These are phyloP conservation scores for Tetranychus truncatus DNA, from an alignment of 2,888 invertebrate genomes.

Conservation along the genomic window DNA sequence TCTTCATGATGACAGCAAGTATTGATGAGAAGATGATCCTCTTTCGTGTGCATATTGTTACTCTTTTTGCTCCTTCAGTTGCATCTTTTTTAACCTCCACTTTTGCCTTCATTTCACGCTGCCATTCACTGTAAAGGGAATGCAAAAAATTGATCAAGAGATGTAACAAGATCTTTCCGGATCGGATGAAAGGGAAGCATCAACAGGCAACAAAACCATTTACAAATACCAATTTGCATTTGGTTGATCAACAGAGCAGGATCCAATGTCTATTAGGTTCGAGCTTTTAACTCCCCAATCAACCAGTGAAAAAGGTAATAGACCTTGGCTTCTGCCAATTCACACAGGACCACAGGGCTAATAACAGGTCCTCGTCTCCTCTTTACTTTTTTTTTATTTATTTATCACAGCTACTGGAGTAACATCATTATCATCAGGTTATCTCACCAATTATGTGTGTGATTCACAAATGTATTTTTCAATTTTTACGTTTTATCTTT, in stretches of 20 bases:
- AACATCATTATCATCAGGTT: background rate
- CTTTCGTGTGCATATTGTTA: too few relatives aligned
- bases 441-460: background rate
- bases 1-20: background rate
- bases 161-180: slow-evolving; percentile 1
- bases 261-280: background rate
- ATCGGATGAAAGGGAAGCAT: background rate
- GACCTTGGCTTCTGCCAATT: background rate
- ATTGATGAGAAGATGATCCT: too few relatives aligned
- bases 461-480: background rate
- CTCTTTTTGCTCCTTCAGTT: too few relatives aligned
- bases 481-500: background rate
- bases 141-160: background rate
- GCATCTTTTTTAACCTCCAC: too few relatives aligned
- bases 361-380: background rate
- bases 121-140: background rate
- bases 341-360: background rate
- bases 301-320: background rate
- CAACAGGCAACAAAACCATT: background rate
- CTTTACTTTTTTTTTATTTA: background rate
- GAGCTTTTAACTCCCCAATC: background rate
- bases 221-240: background rate
- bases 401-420: background rate
- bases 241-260: background rate
- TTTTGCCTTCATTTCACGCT: background rate